Evolutionary conservation across 2,113 vertebrate genomes (phyloP), one percentile per base, ranked within the genome.

Genomic region (Gymnarchus niloticus): DNA sequence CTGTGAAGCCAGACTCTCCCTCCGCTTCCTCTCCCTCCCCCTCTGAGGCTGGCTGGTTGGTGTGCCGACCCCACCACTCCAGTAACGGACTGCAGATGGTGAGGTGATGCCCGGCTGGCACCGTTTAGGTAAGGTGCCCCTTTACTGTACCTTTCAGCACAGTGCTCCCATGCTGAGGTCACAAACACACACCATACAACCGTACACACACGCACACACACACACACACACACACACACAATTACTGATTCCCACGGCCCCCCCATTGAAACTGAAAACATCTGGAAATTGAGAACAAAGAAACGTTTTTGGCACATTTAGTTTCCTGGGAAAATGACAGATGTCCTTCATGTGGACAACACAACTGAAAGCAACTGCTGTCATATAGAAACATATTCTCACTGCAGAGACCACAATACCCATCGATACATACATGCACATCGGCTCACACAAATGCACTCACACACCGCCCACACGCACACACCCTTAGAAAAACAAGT

Each of bases 31-130:
- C 81, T 41, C 12, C 81, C 52, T 56, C 14, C 52, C 51, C 51
- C 33, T 83, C 51, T 54, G 48, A 5, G 33, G 46, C 46, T n/a
- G 41, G 41, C 46, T 49, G 77, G 25, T 49, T 44, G 69, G 69
- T 37, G 46, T 25, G 37, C 81, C 12, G 52, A 25, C 23, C 51
- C 49, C 52, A 14, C 49, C 25, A 12, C 51, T 33, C 49, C 52
- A 48, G 33, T 83, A 83, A 83, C 9, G 6, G 33, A 17, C 52
- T 33, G 81, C 81, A 83, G 49, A 83, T 83, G 81, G 81, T 54
- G 51, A 83, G 52, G 81, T 83, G 49, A 56, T 56, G 52, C 25
- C 52, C 25, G 12, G 28, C 52, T 56, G 51, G 51, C 33, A 51
- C 25, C 25, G 37, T 28, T 54, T 46, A 33, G 48, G 12, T 46